Percentiles rank a stretch among this genome's conserved stretches.
phyloP scores from a whole-genome alignment of 2,113 vertebrate genomes.

The Promerops cafer region DNA sequence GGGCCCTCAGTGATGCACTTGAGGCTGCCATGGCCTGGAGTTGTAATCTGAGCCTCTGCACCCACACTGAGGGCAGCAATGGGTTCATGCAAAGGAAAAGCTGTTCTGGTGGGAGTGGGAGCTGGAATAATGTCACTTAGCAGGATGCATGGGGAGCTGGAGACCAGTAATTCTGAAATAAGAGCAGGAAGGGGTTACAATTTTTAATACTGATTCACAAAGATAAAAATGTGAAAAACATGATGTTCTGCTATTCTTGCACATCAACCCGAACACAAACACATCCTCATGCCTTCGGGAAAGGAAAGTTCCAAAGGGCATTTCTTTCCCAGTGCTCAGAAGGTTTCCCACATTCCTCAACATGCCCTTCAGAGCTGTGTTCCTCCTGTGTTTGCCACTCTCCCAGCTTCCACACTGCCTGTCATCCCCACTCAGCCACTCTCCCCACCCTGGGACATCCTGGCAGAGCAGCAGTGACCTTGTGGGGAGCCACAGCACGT shows the following conservation, averaged over 20 bases:
- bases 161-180: neutral
- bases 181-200: neutral
- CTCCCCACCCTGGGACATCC: neutral
- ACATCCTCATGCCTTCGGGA: neutral
- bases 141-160: neutral
- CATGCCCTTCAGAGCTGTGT: neutral
- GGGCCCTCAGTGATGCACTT: neutral
- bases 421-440: neutral
- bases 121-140: neutral
- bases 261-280: neutral
- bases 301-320: neutral
- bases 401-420: neutral
- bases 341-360: neutral
- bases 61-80: neutral
- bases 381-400: neutral
- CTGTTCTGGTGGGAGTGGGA: neutral
- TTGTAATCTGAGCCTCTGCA: neutral
- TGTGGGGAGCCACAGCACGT: neutral
- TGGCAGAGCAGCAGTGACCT: neutral
- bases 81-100: neutral
- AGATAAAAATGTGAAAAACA: neutral
- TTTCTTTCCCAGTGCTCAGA: neutral
- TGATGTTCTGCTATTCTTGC: neutral
- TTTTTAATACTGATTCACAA: neutral
- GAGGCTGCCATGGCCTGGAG: neutral